Base-by-base conservation (phyloP, 92 coral and sea anemone genomes). In the Parazoanthus atlanticus region DNA sequence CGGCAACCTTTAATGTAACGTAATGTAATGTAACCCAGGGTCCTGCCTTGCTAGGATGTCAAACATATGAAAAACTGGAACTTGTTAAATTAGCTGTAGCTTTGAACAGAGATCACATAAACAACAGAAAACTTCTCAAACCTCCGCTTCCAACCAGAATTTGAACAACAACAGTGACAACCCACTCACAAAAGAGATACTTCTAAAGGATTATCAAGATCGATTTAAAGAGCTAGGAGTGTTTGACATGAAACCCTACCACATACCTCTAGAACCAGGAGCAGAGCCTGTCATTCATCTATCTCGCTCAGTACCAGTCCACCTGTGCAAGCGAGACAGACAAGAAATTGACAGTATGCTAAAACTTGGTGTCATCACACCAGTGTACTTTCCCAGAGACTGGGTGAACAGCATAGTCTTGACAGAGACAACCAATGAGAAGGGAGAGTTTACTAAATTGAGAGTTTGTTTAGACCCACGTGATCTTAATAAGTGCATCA, bases 341-440 rank as follows among this genome's bases (percentile, higher is more conserved):
- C 36, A 84, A 29, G 90, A 93, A 86, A 15, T 93, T 30, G 80
- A 93, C 56, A 29, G 61, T 79, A 93, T 93, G 90, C 64, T 84
- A 34, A 85, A 88, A 41, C 93, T 88, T 79, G 93, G 91, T 34
- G 88, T 92, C 0, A 76, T 90, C 40, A 52, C 72, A 58, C 91
- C 95, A 1, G 93, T 88, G 8, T 61, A 84, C 66, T 79, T 16
- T 38, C 93, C 93, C 75, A 93, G 93, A 4, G 93, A 93, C 66
- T 90, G 95, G 95, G 90, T 93, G 26, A 90, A 92, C 80, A 90
- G 91, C 40, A 70, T 88, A 21, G 91, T 93, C 5, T 46, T 90
- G 31, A 87, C 64, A 25, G 90, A 93, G 66, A 88, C 91, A 49
- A 86, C 85, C 74, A 88, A 88, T 76, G 88, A 90, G 17, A 47